phyloP scores from a whole-genome alignment of 2,113 vertebrate species.

The Catagonus wagneri region DNA sequence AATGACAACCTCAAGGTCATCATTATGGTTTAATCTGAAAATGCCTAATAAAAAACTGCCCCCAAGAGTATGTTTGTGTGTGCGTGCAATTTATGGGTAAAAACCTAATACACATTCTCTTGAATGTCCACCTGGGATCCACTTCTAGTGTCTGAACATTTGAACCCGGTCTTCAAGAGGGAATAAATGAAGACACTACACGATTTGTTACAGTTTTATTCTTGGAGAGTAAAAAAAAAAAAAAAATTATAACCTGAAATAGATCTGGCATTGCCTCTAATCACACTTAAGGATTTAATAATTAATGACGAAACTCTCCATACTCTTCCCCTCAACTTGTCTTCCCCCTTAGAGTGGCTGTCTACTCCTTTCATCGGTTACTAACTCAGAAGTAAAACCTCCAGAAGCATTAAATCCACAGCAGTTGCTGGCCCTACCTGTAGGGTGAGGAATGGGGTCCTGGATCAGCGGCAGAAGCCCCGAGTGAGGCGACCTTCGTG shows the following conservation, averaged over 20 bases:
- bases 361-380: neutral
- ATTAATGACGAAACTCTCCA: neutral
- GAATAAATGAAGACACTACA: slow-evolving; percentile 31
- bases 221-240: neutral
- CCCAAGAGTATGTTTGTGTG: neutral
- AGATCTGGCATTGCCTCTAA: neutral
- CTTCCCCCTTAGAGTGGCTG: neutral
- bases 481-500: neutral
- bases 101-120: neutral
- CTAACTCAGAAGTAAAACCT: neutral
- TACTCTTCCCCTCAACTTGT: neutral
- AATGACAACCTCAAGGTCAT: neutral
- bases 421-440: slow-evolving; percentile 82
- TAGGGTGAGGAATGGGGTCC: slow-evolving; percentile 67
- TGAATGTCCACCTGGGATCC: neutral
- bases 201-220: slow-evolving; percentile 25
- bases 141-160: neutral
- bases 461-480: slow-evolving; percentile 58
- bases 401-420: slow-evolving; percentile 2
- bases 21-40: slow-evolving; percentile 33
- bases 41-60: neutral
- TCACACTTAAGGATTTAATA: neutral
- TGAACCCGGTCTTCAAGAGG: slow-evolving; percentile 26
- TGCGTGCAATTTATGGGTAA: neutral
- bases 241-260: slow-evolving; percentile 22